Evolutionary conservation across 2,113 vertebrate genomes (phyloP).

Genomic region (Sitta europaea): DNA sequence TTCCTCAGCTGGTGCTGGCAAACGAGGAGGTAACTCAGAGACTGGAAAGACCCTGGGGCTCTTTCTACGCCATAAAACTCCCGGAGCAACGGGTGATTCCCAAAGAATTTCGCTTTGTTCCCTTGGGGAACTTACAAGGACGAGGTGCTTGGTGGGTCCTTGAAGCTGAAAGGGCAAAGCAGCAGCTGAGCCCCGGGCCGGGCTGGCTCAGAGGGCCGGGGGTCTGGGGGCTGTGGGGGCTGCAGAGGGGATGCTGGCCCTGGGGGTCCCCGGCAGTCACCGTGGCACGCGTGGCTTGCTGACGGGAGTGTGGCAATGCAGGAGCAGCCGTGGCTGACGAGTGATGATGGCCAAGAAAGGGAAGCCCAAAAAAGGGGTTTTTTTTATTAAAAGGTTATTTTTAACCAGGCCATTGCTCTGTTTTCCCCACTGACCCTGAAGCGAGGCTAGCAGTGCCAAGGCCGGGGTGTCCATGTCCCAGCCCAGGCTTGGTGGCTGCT

Average conservation of each 20-base stretch:
- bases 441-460: background rate
- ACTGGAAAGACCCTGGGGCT: background rate
- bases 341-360: background rate
- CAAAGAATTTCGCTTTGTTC: background rate
- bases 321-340: background rate
- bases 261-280: rapidly evolving
- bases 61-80: background rate
- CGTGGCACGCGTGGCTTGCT: background rate
- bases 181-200: background rate
- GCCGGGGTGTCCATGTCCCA: rapidly evolving
- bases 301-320: rapidly evolving
- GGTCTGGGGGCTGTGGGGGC: background rate
- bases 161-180: rapidly evolving
- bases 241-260: background rate
- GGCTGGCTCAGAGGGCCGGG: background rate
- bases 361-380: background rate
- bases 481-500: background rate
- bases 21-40: background rate
- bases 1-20: background rate
- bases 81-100: rapidly evolving
- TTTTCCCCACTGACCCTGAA: rapidly evolving
- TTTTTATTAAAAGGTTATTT: too few relatives aligned
- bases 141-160: rapidly evolving
- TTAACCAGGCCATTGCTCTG: background rate
- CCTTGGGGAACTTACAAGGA: background rate